phyloP scores from a whole-genome alignment of 2,113 vertebrate species.

The Naja naja region DNA sequence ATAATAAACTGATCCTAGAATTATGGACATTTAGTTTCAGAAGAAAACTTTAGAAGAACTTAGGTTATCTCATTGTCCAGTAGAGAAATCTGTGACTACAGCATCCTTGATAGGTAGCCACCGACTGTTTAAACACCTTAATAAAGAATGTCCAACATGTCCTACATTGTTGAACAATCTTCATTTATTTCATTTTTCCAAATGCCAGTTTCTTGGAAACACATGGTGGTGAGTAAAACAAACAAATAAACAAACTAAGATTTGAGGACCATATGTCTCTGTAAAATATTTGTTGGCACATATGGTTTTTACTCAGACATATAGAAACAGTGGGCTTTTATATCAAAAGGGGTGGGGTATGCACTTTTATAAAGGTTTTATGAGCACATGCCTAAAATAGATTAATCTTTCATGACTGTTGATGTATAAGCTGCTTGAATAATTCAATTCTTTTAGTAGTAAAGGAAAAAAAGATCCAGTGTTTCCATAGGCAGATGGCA shows the following conservation, averaged over 20 bases:
- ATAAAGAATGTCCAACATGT: not conserved
- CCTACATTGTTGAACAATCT: not conserved
- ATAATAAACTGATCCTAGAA: not conserved
- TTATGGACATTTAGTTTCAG: not conserved
- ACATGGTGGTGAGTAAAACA: not conserved
- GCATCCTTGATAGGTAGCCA: not conserved
- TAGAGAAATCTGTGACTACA: not conserved
- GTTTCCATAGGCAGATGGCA: slow-evolving; percentile 18
- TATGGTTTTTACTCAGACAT: not conserved
- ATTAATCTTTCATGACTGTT: slow-evolving; percentile 33
- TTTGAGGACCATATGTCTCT: not conserved
- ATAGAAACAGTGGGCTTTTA: not conserved
- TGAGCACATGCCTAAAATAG: slow-evolving; percentile 7
- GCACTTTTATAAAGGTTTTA: slow-evolving; percentile 16
- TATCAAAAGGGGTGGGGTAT: not conserved
- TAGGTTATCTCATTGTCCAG: not conserved
- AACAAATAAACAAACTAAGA: not conserved
- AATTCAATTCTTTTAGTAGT: slow-evolving; percentile 30
- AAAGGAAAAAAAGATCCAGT: slow-evolving; percentile 11
- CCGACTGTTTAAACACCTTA: not conserved
- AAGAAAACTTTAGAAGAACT: not conserved
- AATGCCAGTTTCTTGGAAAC: not conserved
- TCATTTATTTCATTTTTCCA: not conserved
- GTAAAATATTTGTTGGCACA: not conserved
- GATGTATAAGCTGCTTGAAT: slow-evolving; percentile 8